Base-by-base conservation (phyloP, 2,888 invertebrate species). In the Strigamia transsilvanica region DNA sequence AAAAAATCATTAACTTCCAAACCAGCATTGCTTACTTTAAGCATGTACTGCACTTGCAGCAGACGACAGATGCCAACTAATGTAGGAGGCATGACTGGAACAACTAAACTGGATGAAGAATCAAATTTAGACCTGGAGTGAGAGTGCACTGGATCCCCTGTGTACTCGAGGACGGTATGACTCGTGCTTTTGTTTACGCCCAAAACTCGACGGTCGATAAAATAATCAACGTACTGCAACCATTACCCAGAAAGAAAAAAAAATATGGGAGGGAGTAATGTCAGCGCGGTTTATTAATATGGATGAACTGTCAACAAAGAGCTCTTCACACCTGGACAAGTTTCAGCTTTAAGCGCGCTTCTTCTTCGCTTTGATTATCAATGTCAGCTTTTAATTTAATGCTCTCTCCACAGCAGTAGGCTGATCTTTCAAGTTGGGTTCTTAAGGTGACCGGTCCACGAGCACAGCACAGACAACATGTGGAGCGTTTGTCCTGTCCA, bases 1-100 rank as follows among this genome's bases (percentile, higher is more conserved):
- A 51, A 13, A 7, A 18, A 18, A 18, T 51, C 1, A 51, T 3
- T 51, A 13, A 18, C 0, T 18, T 1, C 13, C 2, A 51, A 18
- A n/a, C 12, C 46, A 38, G 4, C 10, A 38, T 10, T 38, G 9
- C 6, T 87, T 87, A 93, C 93, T 88, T 92, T 92, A 81, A 94
- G 89, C 80, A 92, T 90, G 87, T 94, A 94, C 87, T 93, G 93
- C 84, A 94, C 92, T 88, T 92, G 92, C 80, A 93, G 89, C 73
- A 94, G 89, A 84, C 93, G 90, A 87, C 93, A 93, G 80, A 93
- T 91, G 46, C 93, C 93, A 66, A 92, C 89, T 80, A 93, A 88
- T n/a, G 93, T 92, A 9, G 94, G 93, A 77, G 94, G 94, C 89
- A 93, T 92, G 79, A 92, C 91, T 23, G 94, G 93, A 83, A 94